These are phyloP conservation scores for Bergia sp. DNA, from an alignment of 92 coral and sea anemone species.

Conservation along the genomic window DNA sequence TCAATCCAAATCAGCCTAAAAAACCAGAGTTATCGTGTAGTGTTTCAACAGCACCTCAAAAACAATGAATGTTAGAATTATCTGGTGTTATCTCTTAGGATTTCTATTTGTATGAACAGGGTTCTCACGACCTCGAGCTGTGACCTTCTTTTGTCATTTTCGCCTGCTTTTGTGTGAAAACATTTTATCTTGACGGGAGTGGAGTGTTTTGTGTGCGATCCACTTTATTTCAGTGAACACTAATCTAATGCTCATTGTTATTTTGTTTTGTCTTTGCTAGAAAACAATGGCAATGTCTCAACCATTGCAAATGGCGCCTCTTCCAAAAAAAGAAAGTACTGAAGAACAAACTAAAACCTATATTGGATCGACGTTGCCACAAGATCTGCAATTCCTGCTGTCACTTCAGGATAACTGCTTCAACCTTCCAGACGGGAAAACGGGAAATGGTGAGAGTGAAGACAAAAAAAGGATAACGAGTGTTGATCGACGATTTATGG, in stretches of 20 bases:
- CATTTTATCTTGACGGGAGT: neutral
- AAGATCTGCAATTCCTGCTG: slow-evolving; percentile 25
- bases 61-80: neutral
- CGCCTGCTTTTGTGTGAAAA: neutral
- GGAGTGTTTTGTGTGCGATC: neutral
- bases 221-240: neutral
- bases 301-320: neutral
- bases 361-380: slow-evolving; percentile 34
- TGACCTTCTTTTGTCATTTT: neutral
- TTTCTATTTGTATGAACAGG: neutral
- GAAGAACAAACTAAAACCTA: neutral
- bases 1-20: neutral
- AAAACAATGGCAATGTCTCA: neutral
- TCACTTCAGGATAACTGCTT: slow-evolving; percentile 3
- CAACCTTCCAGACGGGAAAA: neutral
- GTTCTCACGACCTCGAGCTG: slow-evolving; percentile 7
- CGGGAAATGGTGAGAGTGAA: neutral
- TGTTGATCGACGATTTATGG: slow-evolving; percentile 75
- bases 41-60: no score
- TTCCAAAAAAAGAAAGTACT: neutral
- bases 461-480: slow-evolving; percentile 36
- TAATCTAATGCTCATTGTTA: neutral
- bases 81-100: neutral
- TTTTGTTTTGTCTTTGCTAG: neutral
- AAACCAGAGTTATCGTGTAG: no score